Conservation (phyloP, 2,797 vertebrate species). For the Urophycis tenuis region DNA sequence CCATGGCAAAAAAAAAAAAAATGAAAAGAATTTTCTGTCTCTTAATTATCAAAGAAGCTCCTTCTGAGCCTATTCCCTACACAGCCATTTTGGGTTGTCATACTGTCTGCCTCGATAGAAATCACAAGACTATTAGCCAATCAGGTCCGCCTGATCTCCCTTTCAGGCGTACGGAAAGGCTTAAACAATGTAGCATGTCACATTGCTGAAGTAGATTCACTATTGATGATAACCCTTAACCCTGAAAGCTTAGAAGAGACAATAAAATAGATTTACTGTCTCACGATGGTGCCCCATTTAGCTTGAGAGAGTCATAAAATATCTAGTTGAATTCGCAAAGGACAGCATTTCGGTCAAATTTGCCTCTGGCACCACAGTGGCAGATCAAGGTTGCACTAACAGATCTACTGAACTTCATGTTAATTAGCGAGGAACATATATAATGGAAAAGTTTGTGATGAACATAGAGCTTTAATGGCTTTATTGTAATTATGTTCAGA, state of each 20-base stretch:
- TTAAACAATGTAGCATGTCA: not conserved
- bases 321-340: slow-evolving; percentile 2
- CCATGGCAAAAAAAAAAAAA: not conserved
- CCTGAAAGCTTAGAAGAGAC: slow-evolving; percentile 2
- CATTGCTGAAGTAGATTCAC: slow-evolving; percentile 5
- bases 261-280: not conserved
- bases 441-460: not conserved
- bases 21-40: not conserved
- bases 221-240: slow-evolving; percentile 2
- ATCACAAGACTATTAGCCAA: slow-evolving; percentile 1
- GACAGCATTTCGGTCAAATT: not conserved
- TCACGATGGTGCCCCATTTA: not conserved
- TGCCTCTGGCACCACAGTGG: not conserved
- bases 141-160: not conserved
- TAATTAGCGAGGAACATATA: not conserved
- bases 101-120: not conserved
- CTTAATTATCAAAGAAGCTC: slow-evolving; percentile 3
- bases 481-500: not conserved
- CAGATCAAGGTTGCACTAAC: not conserved
- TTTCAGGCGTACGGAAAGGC: not conserved
- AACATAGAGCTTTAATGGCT: not conserved
- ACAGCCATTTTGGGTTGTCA: not conserved
- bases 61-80: not conserved
- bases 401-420: not conserved
- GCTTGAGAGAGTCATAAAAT: slow-evolving; percentile 5